phyloP scores from a whole-genome alignment of 2,797 vertebrate genomes.

The Catharus ustulatus region DNA sequence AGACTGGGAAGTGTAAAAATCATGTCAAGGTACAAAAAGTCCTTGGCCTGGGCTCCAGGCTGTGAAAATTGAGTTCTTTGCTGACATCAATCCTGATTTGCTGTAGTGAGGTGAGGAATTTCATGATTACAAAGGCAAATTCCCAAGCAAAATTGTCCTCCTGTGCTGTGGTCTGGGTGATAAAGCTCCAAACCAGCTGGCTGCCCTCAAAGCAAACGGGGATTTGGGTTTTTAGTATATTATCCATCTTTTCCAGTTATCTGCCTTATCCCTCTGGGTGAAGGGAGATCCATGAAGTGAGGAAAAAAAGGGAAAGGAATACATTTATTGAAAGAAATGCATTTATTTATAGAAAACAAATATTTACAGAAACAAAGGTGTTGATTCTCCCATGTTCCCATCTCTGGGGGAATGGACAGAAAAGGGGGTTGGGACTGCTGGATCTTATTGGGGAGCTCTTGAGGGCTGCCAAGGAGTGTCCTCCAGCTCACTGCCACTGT shows the following conservation, averaged over 20 bases:
- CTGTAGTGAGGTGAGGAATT: not conserved
- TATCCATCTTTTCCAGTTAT: not conserved
- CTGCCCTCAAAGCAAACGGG: not conserved
- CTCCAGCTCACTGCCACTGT: rapidly evolving
- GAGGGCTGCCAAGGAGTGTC: not conserved
- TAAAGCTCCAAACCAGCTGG: constrained; percentile 15
- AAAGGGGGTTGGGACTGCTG: not conserved
- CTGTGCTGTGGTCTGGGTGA: not conserved
- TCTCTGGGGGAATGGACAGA: not conserved
- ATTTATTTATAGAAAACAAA: not conserved
- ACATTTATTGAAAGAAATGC: not conserved
- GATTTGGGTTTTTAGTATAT: not conserved
- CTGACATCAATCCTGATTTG: not conserved
- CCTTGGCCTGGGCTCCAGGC: not conserved
- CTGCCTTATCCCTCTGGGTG: not conserved
- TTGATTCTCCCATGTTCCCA: not conserved
- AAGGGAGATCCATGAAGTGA: not conserved
- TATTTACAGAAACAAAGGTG: not conserved
- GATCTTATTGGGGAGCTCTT: not conserved
- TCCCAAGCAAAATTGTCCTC: not conserved
- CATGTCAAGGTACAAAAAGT: not conserved
- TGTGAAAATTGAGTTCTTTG: constrained; percentile 24
- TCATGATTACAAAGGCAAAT: not conserved
- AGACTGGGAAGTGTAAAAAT: not conserved
- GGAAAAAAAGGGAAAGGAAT: not conserved